phyloP scores from a whole-genome alignment of 2,113 vertebrate genomes.

The Pygoscelis antarcticus region DNA sequence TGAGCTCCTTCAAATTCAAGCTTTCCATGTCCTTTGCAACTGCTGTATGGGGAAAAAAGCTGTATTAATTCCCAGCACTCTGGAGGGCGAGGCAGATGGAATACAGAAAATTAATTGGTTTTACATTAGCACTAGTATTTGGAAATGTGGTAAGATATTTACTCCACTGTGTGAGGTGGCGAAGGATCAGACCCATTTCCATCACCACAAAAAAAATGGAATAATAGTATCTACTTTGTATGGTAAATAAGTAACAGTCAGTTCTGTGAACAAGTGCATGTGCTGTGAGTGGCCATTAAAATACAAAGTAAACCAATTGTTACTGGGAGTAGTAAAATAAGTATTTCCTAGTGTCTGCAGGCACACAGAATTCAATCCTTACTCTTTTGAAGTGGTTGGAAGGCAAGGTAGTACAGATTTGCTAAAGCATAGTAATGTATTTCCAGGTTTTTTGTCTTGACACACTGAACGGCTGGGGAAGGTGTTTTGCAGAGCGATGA shows the following conservation, averaged over 20 bases:
- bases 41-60: constrained; percentile 8
- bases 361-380: neutral
- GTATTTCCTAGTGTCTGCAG: neutral
- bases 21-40: constrained; percentile 44
- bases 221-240: neutral
- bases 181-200: neutral
- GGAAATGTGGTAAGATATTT: neutral
- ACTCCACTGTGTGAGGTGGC: neutral
- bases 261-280: neutral
- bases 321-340: neutral
- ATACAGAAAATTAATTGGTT: constrained; percentile 9
- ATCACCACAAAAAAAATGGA: neutral
- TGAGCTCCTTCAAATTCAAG: constrained; percentile 39
- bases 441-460: neutral
- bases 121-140: neutral
- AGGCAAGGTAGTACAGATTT: neutral
- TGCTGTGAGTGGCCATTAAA: neutral
- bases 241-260: neutral
- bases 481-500: neutral
- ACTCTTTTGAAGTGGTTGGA: neutral
- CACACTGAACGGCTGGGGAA: neutral
- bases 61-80: constrained; percentile 5
- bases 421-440: neutral
- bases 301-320: neutral
- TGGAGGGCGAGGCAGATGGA: neutral